Evolutionary conservation across 2,113 vertebrate species (phyloP).

Genomic region (Ornithorhynchus anatinus): DNA sequence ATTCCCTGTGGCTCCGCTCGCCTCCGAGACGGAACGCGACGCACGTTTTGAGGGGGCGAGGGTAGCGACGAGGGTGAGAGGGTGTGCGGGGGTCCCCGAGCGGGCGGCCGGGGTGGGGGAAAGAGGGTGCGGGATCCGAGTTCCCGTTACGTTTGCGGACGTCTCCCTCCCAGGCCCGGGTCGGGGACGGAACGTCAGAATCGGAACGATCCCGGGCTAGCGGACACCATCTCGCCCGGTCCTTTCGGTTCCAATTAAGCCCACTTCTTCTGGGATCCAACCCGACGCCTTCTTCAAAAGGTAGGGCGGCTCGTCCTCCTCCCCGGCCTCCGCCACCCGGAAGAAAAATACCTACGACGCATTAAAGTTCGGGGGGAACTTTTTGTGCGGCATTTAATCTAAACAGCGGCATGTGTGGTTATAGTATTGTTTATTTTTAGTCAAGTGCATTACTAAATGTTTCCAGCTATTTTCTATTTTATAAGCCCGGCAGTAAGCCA

Average conservation of each 20-base stretch:
- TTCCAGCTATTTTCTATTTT: constrained; percentile 72
- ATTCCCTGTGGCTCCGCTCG: constrained; percentile 81
- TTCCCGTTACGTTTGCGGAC: no score
- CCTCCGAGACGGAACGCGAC: constrained; percentile 73
- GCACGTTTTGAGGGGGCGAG: constrained; percentile 62
- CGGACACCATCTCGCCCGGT: constrained; percentile 60
- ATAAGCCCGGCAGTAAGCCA: constrained; percentile 67
- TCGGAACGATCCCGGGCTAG: no score
- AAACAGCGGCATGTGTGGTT: constrained; percentile 71
- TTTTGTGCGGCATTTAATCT: constrained; percentile 65
- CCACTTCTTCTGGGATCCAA: constrained; percentile 48
- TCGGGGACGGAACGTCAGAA: no score
- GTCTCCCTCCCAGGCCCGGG: no score
- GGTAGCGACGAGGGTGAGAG: constrained; percentile 44
- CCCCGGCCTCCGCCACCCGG: no score
- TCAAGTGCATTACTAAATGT: constrained; percentile 72
- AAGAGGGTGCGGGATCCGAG: no score
- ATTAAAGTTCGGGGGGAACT: constrained; percentile 68
- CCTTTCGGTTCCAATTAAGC: constrained; percentile 58
- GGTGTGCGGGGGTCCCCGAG: no score
- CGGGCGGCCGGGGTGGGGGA: no score
- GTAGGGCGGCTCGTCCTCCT: not conserved
- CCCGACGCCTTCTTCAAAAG: constrained; percentile 34
- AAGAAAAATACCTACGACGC: constrained; percentile 59
- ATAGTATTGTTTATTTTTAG: constrained; percentile 77